Conservation (phyloP, 2,888 invertebrate species). For the Tiliacea aurago region DNA sequence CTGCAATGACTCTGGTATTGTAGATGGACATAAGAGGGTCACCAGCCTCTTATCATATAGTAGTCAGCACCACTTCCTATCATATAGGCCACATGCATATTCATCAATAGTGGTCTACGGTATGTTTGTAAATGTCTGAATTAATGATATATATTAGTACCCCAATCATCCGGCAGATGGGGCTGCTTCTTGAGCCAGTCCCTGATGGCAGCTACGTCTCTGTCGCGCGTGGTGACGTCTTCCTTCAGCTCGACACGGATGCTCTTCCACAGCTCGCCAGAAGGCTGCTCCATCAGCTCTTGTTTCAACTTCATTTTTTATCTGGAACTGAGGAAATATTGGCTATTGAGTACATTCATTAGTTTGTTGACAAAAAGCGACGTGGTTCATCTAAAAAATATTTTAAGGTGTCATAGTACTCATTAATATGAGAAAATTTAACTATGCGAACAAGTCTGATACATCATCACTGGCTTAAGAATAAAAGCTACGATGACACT, state of each 20-base stretch:
- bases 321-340: constrained; percentile 51
- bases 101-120: neutral
- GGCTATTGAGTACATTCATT: neutral
- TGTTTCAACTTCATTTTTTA: constrained; percentile 86
- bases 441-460: too few species aligned
- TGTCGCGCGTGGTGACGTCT: constrained; percentile 89
- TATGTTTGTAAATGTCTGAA: neutral
- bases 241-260: constrained; percentile 94
- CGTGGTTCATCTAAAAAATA: neutral
- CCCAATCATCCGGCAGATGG: constrained; percentile 91
- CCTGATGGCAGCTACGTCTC: constrained; percentile 90
- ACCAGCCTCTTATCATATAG: too few species aligned
- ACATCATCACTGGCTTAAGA: too few species aligned
- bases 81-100: too few species aligned
- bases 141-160: constrained; percentile 69
- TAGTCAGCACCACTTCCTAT: too few species aligned
- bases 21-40: too few species aligned
- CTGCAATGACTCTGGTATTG: too few species aligned
- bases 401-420: too few species aligned
- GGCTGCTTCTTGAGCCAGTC: constrained; percentile 92
- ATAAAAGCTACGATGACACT: too few species aligned
- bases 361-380: neutral
- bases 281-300: constrained; percentile 92
- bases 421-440: too few species aligned
- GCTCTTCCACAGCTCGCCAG: constrained; percentile 92